phyloP scores from a whole-genome alignment of 2,113 vertebrate species.

The Marcusenius ussheri region DNA sequence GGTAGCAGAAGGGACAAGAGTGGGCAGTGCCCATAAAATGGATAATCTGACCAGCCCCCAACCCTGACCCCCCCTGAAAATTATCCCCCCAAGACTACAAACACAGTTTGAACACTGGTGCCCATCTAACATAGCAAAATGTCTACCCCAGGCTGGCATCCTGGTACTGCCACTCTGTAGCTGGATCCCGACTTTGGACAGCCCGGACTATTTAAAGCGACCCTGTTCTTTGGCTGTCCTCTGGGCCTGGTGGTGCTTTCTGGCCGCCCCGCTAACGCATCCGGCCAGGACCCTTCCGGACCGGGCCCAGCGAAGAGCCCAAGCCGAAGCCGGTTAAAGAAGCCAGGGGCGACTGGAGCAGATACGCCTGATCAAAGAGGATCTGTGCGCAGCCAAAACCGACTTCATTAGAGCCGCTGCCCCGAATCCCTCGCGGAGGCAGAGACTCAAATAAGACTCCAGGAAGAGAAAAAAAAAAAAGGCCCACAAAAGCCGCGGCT shows the following conservation, averaged over 20 bases:
- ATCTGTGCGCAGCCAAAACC: slow-evolving; percentile 18
- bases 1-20: not conserved
- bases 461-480: not conserved
- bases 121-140: not conserved
- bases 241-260: not conserved
- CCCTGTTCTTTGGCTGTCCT: not conserved
- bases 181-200: not conserved
- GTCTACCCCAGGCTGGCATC: not conserved
- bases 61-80: not conserved
- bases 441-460: slow-evolving; percentile 8
- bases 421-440: slow-evolving; percentile 3
- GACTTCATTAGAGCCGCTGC: slow-evolving; percentile 22
- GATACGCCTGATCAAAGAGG: slow-evolving; percentile 34
- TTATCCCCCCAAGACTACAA: not conserved
- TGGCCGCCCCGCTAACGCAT: not conserved
- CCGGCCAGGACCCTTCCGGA: not conserved
- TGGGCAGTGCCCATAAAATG: not conserved
- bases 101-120: not conserved
- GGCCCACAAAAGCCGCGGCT: not conserved
- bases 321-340: not conserved
- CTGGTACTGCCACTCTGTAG: not conserved
- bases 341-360: slow-evolving; percentile 15
- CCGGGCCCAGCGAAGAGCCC: not conserved
- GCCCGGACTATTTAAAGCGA: not conserved
- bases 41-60: not conserved